Evolutionary conservation across 1,140 invertebrate genomes (phyloP).

Genomic region (Argopecten irradians): DNA sequence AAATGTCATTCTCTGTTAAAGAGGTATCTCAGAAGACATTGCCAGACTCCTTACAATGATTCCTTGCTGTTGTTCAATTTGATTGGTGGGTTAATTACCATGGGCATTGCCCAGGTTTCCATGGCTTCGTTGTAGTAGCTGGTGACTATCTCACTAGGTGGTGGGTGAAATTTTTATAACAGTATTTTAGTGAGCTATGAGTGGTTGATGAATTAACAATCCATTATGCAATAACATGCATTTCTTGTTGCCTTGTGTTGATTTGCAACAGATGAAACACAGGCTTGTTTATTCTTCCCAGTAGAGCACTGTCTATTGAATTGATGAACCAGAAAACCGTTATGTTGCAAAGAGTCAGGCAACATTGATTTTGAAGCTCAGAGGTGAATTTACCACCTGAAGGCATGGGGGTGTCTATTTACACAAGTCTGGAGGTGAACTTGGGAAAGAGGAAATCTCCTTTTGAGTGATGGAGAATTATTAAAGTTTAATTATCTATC

Average conservation of each 20-base stretch:
- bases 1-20: neutral
- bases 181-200: too few relatives aligned
- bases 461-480: conserved; percentile 1
- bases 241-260: neutral
- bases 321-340: neutral
- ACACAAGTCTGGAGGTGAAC: conserved; percentile 14
- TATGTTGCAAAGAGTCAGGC: neutral
- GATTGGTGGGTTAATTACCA: too few relatives aligned
- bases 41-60: too few relatives aligned
- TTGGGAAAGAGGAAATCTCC: neutral
- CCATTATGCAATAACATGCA: too few relatives aligned
- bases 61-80: too few relatives aligned
- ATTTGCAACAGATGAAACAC: neutral
- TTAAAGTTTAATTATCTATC: neutral
- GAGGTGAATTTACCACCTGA: neutral
- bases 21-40: too few relatives aligned
- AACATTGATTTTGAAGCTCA: neutral
- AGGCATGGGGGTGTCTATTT: neutral
- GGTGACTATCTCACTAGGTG: too few relatives aligned
- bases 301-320: neutral
- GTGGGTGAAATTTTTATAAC: too few relatives aligned
- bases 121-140: too few relatives aligned
- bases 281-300: neutral
- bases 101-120: too few relatives aligned
- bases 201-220: too few relatives aligned